Conservation (phyloP, 1,140 invertebrate genomes). For the Polypedilum vanderplanki region DNA sequence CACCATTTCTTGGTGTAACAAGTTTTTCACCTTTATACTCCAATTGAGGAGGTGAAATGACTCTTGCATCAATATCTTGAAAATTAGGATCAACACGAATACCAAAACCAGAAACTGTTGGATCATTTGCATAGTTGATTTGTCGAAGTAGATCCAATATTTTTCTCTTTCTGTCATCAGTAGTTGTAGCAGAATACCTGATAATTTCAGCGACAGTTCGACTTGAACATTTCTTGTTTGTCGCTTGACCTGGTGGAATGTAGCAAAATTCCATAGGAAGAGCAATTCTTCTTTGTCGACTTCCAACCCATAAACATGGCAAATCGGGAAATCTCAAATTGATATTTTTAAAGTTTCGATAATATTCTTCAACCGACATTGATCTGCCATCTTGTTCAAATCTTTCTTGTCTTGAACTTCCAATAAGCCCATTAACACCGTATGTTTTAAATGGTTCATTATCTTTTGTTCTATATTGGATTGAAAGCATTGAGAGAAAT, state of each 20-base stretch:
- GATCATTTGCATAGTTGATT: conserved; percentile 46
- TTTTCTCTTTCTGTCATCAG: conserved; percentile 52
- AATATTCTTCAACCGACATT: conserved; percentile 51
- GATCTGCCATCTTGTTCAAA: conserved; percentile 43
- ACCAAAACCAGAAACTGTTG: conserved; percentile 51
- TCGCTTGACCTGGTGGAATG: conserved; percentile 52
- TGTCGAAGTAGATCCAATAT: conserved; percentile 52
- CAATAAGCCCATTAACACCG: conserved; percentile 47
- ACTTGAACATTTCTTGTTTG: conserved; percentile 44
- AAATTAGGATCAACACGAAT: conserved; percentile 49
- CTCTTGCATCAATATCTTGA: conserved; percentile 49
- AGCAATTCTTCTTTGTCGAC: conserved; percentile 46
- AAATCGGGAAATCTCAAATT: conserved; percentile 49
- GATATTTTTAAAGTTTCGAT: conserved; percentile 33
- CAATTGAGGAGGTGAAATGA: conserved; percentile 48
- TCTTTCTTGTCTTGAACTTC: conserved; percentile 36
- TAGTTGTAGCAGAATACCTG: conserved; percentile 52
- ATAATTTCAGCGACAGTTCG: conserved; percentile 61
- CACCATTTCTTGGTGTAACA: conserved; percentile 41
- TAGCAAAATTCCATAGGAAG: conserved; percentile 56
- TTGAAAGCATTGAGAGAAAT: conserved; percentile 36
- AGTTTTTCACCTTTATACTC: conserved; percentile 31
- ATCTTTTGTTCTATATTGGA: conserved; percentile 33
- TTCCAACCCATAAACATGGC: conserved; percentile 56
- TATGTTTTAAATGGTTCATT: conserved; percentile 39